Base-by-base conservation (phyloP, 1,140 invertebrate genomes). In the Bombus huntii region DNA sequence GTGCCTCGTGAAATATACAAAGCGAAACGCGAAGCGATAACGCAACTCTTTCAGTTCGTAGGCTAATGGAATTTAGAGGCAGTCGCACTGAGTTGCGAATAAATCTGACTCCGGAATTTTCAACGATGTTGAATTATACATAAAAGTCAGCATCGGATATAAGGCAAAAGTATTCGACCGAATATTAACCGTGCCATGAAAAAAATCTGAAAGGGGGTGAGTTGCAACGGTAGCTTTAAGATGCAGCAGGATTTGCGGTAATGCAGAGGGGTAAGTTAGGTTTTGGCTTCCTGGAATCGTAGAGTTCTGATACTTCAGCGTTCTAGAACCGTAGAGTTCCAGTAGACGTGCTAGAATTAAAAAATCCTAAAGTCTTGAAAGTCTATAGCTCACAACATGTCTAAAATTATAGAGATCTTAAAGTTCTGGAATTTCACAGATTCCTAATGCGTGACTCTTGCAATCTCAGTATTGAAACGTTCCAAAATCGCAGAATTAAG, bases 1-100 rank as follows among this genome's bases (percentile, higher is more conserved):
- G 25, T 39, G 25, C 53, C 74, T 76, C 74, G 74, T 76, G 74
- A 76, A 76, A 37, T 76, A 76, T 59, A 76, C 53, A 59, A 59
- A 76, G 25, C 53, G 22, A 25, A 31, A 57, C 44, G 34, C 34
- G 34, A 59, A 18, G 22, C 74, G 47, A 76, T 34, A 59, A 59
- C 53, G 53, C 28, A 76, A 76, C 74, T 59, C 74, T 76, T 76
- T 59, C 47, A 39, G 47, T 76, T 37, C 31, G 74, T 1, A 31
- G 53, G 74, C 34, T 76, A 59, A 76, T 76, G 74, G 37, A 76
- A 76, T 76, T 76, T 59, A 31, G 47, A 57, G 74, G 10, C 53
- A 37, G 47, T 71, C 68, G 10, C 1, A n/a, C 47, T 10, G 47
- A 22, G 74, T 13, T 37, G 31, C 31, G 34, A 76, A 76, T 59